phyloP scores from a whole-genome alignment of 2,888 invertebrate genomes.

The Geotrupes spiniger region DNA sequence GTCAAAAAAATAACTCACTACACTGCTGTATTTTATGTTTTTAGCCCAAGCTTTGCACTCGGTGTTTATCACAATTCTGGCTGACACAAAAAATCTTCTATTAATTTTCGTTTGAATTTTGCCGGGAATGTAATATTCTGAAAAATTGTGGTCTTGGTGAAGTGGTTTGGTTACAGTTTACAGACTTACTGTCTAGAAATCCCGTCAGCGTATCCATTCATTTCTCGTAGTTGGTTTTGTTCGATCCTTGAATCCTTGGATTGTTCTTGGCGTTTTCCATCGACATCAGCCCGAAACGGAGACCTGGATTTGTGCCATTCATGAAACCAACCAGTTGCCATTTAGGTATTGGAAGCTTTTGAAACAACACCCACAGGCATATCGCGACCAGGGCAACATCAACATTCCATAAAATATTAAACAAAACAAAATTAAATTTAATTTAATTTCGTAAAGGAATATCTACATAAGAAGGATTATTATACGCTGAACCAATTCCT shows the following conservation, averaged over 20 bases:
- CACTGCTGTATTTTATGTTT: too few species aligned
- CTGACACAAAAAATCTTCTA: too few species aligned
- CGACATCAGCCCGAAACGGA: conserved; percentile 93
- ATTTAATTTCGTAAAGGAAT: too few species aligned
- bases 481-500: too few species aligned
- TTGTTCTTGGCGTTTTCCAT: conserved; percentile 87
- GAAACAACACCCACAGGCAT: conserved; percentile 92
- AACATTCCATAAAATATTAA: conserved; percentile 88
- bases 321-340: conserved; percentile 84
- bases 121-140: conserved; percentile 47
- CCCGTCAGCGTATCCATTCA: conserved; percentile 75
- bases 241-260: conserved; percentile 87
- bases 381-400: conserved; percentile 89
- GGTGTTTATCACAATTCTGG: too few species aligned
- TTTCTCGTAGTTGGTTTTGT: conserved; percentile 69
- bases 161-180: too few species aligned
- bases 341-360: conserved; percentile 84
- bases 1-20: too few species aligned
- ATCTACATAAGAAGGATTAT: too few species aligned
- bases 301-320: conserved; percentile 93
- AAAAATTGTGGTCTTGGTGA: too few species aligned
- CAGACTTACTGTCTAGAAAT: conserved; percentile 79
- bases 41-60: too few species aligned
- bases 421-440: too few species aligned
- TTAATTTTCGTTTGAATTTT: conserved; percentile 48